Base-by-base conservation (phyloP, 2,888 invertebrate species). In the Polydesmus complanatus region DNA sequence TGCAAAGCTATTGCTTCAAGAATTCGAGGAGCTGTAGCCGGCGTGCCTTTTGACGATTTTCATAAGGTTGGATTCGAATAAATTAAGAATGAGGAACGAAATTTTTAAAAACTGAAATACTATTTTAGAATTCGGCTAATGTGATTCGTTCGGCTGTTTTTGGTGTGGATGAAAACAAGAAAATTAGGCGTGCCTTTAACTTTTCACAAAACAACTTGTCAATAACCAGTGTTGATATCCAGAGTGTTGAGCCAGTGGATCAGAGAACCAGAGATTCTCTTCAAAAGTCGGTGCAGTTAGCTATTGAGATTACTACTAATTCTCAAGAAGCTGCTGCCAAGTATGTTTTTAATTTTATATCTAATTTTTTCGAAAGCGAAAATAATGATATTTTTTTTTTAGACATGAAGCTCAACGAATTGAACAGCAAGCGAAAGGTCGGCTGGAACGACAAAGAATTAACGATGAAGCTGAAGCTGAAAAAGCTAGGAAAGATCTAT, bases 251-350 rank as follows among this genome's bases (percentile, higher is more conserved):
- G 65, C 78, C 78, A 2, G 77, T 78, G 0, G 78, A 78, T 67
- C 77, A 78, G 69, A 67, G 77, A 26, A 78, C 78, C 1, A 68
- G 77, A 18, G 78, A 78, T 67, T 69, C 77, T 2, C 70, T 78
- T 51, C 73, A 73, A 70, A 78, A 78, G 66, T 76, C 76, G 47
- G 78, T 78, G 11, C 78, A 78, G 66, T 69, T 78, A 53, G 78
- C 78, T 64, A 78, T 78, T 63, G 78, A 78, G 67, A 78, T 78
- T 65, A 78, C 78, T 2, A 78, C 77, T 59, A 77, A 76, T 67
- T 76, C 76, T 11, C 78, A 78, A 68, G 78, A 78, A 66, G 77
- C 77, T 23, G 70, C 77, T 50, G 77, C 77, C 22, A 73, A 73
- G 75, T 74, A 61, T 54, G 5, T 23, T 3, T 18, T 11, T 11